Base-by-base conservation (phyloP, 2,888 invertebrate genomes). In the Dicyrtoma fusca region DNA sequence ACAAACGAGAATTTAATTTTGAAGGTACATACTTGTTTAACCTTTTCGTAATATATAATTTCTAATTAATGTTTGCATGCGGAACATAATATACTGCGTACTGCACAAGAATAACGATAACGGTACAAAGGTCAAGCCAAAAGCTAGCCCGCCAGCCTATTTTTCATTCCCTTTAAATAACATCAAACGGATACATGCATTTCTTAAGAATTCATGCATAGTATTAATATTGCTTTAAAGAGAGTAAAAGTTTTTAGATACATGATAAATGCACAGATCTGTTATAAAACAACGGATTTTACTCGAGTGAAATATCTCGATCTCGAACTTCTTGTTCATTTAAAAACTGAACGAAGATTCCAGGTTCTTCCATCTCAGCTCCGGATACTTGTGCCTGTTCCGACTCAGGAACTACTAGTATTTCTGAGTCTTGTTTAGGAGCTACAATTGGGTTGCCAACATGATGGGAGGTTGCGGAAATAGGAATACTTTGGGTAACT, bases 241-340 rank as follows among this genome's bases (percentile, higher is more conserved):
- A n/a, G n/a, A n/a, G n/a, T 34, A 3, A 5, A 34, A 17, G 3
- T 49, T 4, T 19, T 49, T 49, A 49, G 19, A 6, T 49, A 57
- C 57, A 57, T 23, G 57, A 25, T 25, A 57, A 25, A 25, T 57
- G 57, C 57, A 57, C 57, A 57, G 26, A 4, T 23, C 17, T 17
- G 11, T 57, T 6, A 25, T 57, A 11, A 57, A 11, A 34, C 34
- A 59, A 51, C 17, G 19, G n/a, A 25, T 6, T 25, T 45, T 57
- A 69, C 42, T 69, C 69, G 47, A 69, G 59, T n/a, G 69, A 47
- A 57, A 34, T n/a, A 42, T 69, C 45, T 19, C 66, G 51, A 51
- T 64, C 64, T 66, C 34, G 66, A 11, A 42, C 34, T 57, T 69
- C 59, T n/a, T 69, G 69, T 42, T 57, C 69, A 57, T 59, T 69